Evolutionary conservation across 2,888 invertebrate species (phyloP), one percentile per base, ranked within the genome.

Genomic region (Peribatodes rhomboidaria): DNA sequence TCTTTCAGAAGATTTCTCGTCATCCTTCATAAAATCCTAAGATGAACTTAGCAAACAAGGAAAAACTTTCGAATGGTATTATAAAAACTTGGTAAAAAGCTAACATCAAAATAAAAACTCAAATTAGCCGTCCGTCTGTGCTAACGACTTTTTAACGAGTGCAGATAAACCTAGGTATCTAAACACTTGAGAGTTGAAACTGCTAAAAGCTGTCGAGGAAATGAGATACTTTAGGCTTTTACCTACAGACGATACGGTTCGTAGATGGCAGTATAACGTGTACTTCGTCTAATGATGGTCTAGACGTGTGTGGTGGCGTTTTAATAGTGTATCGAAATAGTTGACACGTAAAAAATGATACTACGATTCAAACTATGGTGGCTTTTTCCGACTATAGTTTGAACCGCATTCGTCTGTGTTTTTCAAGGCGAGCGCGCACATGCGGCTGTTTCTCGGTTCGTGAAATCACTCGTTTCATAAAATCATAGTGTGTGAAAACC

Each of bases 71-170:
- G 14, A 52, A 52, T 14, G 20, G 7, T 54, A 27, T 46, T 16
- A 22, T 14, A 31, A 39, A 41, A 61, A 47, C 37, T 61, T 33
- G n/a, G 6, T 27, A 27, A 27, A 27, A 35, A 56, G 42, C 46
- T 35, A 33, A 54, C 53, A 39, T 55, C 42, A 49, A 62, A 56
- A 68, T 69, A 67, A 68, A 63, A 66, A 53, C 46, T 42, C 14
- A 58, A 47, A 37, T 56, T 37, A 59, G 27, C 39, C 55, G 63
- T 62, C 62, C 46, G 64, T 67, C 61, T 65, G 54, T 37, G 62
- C 46, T 66, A 66, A 72, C 55, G 69, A 68, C 61, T 67, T 70
- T 61, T 65, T 71, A 71, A 71, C 63, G 71, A 70, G 65, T 59
- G 47, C 20, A 56, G 64, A 69, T 68, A 68, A 62, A 63, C 55